A percentile compares a stretch with the other conserved stretches of the same genome.
These are phyloP conservation scores for Tonatia bakeri DNA, from an alignment of 2,113 vertebrate genomes.

Conservation along the genomic window DNA sequence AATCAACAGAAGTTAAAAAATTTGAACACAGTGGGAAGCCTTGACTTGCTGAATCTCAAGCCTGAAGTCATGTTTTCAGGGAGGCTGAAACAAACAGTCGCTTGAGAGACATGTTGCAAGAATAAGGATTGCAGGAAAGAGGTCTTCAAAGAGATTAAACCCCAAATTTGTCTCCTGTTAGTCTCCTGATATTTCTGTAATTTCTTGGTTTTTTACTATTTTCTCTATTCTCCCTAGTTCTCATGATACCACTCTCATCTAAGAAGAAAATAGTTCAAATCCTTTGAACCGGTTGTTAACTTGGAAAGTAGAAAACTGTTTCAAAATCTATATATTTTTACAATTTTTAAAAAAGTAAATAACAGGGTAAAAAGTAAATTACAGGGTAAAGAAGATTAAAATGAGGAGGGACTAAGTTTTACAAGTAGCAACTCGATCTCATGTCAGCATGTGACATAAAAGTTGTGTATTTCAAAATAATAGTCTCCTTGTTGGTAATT, in stretches of 20 bases:
- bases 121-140: not conserved
- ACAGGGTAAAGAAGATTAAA: not conserved
- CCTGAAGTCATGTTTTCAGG: not conserved
- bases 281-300: not conserved
- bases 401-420: not conserved
- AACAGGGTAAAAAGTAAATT: not conserved
- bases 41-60: not conserved
- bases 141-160: not conserved
- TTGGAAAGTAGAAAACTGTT: not conserved
- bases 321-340: not conserved
- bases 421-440: not conserved
- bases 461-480: not conserved
- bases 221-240: not conserved
- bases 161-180: not conserved
- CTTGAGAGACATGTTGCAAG: not conserved
- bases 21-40: not conserved
- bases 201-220: not conserved
- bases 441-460: not conserved
- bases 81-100: not conserved
- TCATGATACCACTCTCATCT: not conserved
- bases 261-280: slow-evolving; percentile 6
- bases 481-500: not conserved
- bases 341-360: not conserved
- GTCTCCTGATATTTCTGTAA: not conserved
- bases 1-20: not conserved